Percentiles rank a stretch among this genome's conserved stretches.
Evolutionary conservation across 1,140 invertebrate genomes (phyloP).

Genomic region (Callitettix versicolor): DNA sequence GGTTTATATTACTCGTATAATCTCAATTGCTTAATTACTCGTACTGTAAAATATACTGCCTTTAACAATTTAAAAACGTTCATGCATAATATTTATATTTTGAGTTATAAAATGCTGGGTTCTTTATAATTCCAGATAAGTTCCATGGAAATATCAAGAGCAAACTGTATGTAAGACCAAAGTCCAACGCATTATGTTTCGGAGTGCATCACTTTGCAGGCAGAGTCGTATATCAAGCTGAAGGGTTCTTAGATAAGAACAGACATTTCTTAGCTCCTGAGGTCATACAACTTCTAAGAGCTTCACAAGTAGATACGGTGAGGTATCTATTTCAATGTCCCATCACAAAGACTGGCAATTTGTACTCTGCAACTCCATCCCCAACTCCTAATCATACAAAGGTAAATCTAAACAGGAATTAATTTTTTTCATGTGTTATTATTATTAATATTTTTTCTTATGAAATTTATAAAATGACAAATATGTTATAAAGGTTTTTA

Average conservation of each 20-base stretch:
- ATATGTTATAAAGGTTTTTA: too few species aligned
- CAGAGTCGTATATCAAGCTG: constrained; percentile 64
- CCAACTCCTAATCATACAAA: constrained; percentile 7
- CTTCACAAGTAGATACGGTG: constrained; percentile 59
- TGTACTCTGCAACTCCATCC: constrained; percentile 42
- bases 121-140: constrained; percentile 50
- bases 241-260: constrained; percentile 74
- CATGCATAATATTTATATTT: too few species aligned
- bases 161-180: constrained; percentile 63
- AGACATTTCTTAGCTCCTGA: constrained; percentile 71
- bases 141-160: constrained; percentile 71
- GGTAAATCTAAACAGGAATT: not conserved
- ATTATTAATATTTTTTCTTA: too few species aligned
- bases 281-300: constrained; percentile 63
- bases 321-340: constrained; percentile 69
- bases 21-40: not conserved
- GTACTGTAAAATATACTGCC: too few species aligned
- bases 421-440: not conserved
- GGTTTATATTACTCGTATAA: too few species aligned
- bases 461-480: too few species aligned
- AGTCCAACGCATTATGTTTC: constrained; percentile 62
- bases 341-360: constrained; percentile 68
- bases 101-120: too few species aligned
- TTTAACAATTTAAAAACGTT: too few species aligned
- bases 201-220: constrained; percentile 66